Evolutionary conservation across 2,888 invertebrate species (phyloP).

Genomic region (Rhogogaster chlorosoma): DNA sequence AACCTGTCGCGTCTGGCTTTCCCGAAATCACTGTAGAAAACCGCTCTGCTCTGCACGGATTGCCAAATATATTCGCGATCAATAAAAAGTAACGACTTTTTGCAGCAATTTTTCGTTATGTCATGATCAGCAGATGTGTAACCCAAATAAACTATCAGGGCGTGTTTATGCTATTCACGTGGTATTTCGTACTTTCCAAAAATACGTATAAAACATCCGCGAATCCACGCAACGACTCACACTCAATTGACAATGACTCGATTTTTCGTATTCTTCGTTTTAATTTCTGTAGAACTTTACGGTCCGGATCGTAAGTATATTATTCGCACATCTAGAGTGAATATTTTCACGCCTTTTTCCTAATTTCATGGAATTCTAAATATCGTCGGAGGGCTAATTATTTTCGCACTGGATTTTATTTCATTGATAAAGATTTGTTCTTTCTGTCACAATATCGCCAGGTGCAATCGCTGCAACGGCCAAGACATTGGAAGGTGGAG

Average conservation of each 20-base stretch:
- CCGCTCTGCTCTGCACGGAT: background rate
- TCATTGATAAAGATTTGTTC: background rate
- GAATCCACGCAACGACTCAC: background rate
- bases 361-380: background rate
- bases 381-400: background rate
- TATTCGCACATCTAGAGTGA: background rate
- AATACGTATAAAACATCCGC: background rate
- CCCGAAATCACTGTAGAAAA: background rate
- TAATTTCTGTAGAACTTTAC: background rate
- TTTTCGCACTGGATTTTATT: background rate
- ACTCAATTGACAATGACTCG: background rate
- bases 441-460: background rate
- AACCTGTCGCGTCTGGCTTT: background rate
- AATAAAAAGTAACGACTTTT: constrained; percentile 4
- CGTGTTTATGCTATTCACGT: background rate
- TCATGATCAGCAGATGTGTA: background rate
- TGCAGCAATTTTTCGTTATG: background rate
- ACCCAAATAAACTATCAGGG: constrained; percentile 27
- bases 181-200: background rate
- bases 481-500: background rate
- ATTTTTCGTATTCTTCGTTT: background rate
- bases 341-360: background rate
- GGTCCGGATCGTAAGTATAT: constrained; percentile 12
- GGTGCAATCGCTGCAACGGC: background rate
- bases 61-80: background rate